Conservation (phyloP, 2,113 vertebrate species). For the Brachyistius frenatus region DNA sequence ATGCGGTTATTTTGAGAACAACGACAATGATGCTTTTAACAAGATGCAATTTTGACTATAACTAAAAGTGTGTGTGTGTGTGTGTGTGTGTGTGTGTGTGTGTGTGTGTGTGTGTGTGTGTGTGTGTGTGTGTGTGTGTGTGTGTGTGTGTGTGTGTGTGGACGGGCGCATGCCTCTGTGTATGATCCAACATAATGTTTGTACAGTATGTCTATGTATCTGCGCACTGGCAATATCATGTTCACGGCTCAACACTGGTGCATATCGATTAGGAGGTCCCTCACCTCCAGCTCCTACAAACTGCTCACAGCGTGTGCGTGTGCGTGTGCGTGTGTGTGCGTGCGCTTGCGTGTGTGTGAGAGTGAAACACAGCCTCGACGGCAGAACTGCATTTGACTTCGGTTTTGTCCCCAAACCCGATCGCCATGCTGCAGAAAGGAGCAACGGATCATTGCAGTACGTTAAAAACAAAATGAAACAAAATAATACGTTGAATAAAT, state of each 20-base stretch:
- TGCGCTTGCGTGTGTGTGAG: not conserved
- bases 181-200: conserved; percentile 13
- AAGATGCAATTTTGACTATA: not conserved
- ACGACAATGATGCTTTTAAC: not conserved
- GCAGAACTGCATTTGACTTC: conserved; percentile 32
- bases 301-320: conserved; percentile 22
- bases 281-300: conserved; percentile 33
- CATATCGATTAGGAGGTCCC: conserved; percentile 33
- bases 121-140: not conserved
- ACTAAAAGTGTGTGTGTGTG: not conserved
- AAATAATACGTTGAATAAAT: not conserved
- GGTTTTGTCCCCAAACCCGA: not conserved
- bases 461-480: not conserved
- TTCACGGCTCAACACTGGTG: conserved; percentile 18
- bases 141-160: not conserved
- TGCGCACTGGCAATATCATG: conserved; percentile 7
- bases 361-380: conserved; percentile 11
- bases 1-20: conserved; percentile 7
- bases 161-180: not conserved
- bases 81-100: not conserved
- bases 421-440: not conserved
- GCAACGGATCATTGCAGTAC: not conserved
- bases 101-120: not conserved
- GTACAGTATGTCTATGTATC: not conserved
- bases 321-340: not conserved